phyloP scores from a whole-genome alignment of 2,888 invertebrate genomes.

The Ochropleura leucogaster region DNA sequence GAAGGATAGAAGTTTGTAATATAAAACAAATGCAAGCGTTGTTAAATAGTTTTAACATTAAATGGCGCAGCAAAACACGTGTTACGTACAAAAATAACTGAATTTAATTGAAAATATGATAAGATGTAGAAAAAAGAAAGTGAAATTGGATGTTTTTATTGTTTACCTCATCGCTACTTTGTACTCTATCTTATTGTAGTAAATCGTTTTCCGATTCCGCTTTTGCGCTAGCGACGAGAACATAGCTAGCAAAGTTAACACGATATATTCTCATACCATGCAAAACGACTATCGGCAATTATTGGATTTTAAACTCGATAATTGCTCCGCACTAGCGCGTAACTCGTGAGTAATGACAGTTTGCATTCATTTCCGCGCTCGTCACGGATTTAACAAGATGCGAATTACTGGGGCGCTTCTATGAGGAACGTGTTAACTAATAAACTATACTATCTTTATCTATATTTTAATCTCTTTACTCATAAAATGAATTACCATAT shows the following conservation, averaged over 20 bases:
- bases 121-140: no score
- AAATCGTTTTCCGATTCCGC: no score
- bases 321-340: conserved; percentile 53
- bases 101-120: no score
- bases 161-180: no score
- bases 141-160: no score
- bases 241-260: conserved; percentile 2
- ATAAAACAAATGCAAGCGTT: not conserved
- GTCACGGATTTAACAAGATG: conserved; percentile 37
- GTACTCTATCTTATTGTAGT: no score
- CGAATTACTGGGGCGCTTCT: conserved; percentile 4
- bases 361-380: conserved; percentile 53
- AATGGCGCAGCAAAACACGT: not conserved
- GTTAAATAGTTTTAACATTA: not conserved
- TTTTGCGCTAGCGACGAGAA: not conserved
- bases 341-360: conserved; percentile 59
- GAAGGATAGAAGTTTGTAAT: not conserved
- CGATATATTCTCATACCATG: conserved; percentile 14
- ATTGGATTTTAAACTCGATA: conserved; percentile 61
- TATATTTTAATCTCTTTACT: not conserved
- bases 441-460: no score
- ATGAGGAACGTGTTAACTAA: not conserved
- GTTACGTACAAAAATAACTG: no score
- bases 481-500: not conserved
- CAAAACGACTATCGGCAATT: conserved; percentile 29